Conservation (phyloP, 2,888 invertebrate species). For the Synanthedon vespiformis region DNA sequence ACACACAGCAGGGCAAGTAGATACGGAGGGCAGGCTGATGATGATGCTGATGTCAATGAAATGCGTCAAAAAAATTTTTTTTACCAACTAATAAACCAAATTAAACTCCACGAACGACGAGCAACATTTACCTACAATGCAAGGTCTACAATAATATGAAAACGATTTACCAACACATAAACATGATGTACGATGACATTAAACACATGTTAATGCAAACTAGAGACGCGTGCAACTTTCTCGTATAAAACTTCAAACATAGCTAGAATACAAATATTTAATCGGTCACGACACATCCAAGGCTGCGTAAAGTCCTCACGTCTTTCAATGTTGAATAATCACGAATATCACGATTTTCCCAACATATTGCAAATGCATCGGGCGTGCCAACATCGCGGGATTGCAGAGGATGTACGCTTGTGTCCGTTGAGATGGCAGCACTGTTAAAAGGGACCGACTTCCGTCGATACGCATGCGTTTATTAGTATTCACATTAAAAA, state of each 20-base stretch:
- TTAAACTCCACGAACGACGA: too few relatives aligned
- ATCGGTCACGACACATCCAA: conserved; percentile 32
- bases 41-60: too few relatives aligned
- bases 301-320: conserved; percentile 44
- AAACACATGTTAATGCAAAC: neutral
- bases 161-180: neutral
- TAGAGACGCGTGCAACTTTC: neutral
- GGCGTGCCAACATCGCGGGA: conserved; percentile 27
- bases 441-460: conserved; percentile 52
- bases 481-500: conserved; percentile 18
- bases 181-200: neutral
- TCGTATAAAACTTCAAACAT: conserved; percentile 5
- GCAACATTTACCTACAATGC: too few relatives aligned
- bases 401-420: conserved; percentile 17
- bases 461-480: conserved; percentile 23
- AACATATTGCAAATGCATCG: conserved; percentile 27
- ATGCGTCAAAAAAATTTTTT: too few relatives aligned
- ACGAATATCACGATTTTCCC: conserved; percentile 28
- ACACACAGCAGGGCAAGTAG: too few relatives aligned
- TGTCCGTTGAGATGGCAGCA: conserved; percentile 24
- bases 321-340: conserved; percentile 7
- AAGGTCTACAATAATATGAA: too few relatives aligned
- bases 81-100: too few relatives aligned
- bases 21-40: too few relatives aligned
- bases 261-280: conserved; percentile 27